phyloP scores from a whole-genome alignment of 2,113 vertebrate genomes.

The Colinus virginianus region DNA sequence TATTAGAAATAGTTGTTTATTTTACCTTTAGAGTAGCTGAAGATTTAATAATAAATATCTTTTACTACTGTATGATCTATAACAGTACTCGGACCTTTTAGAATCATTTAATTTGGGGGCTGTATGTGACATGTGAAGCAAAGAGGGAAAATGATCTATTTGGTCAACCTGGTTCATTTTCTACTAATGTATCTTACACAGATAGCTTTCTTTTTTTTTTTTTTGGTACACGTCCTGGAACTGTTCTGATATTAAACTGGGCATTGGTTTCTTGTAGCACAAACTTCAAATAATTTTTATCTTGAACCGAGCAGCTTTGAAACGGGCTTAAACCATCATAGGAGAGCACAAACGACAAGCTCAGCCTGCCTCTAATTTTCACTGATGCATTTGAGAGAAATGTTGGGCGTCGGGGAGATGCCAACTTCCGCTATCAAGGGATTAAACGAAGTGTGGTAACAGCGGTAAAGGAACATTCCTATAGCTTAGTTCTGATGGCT shows the following conservation, averaged over 20 bases:
- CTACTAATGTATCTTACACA: background rate
- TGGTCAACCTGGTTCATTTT: background rate
- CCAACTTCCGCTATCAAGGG: background rate
- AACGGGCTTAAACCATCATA: background rate
- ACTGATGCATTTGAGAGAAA: slow-evolving; percentile 36
- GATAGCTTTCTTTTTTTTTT: background rate
- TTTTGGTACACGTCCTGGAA: background rate
- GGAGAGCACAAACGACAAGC: background rate
- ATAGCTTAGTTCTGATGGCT: slow-evolving; percentile 42
- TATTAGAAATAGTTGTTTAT: background rate
- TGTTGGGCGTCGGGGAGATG: slow-evolving; percentile 33
- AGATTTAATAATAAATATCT: slow-evolving; percentile 19
- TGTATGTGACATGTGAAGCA: background rate
- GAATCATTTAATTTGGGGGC: background rate
- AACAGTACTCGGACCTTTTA: background rate
- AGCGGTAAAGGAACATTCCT: slow-evolving; percentile 46
- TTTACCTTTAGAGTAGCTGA: background rate
- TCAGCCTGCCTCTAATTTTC: slow-evolving; percentile 14
- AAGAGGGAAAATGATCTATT: background rate
- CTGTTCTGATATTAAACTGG: background rate
- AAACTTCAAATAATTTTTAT: background rate
- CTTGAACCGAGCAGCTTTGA: background rate
- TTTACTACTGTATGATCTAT: slow-evolving; percentile 1
- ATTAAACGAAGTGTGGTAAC: slow-evolving; percentile 26
- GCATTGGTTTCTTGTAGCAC: background rate